These are phyloP conservation scores for Valencia hispanica DNA, from an alignment of 2,797 vertebrate species.

Conservation along the genomic window DNA sequence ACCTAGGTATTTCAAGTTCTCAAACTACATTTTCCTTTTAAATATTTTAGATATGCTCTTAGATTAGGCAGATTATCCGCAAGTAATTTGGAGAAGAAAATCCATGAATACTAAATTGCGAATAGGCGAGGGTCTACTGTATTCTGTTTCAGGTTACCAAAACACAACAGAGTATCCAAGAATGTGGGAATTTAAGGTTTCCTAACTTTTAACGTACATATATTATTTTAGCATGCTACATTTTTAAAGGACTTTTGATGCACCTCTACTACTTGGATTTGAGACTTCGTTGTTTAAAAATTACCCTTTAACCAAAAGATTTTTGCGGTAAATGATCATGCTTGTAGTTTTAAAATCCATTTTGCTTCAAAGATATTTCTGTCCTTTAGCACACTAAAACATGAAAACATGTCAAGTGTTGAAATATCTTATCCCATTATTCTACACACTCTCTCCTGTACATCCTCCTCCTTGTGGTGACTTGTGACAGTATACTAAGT, in stretches of 20 bases:
- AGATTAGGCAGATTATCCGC: too few species aligned
- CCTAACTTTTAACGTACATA: neutral
- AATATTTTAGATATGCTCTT: too few species aligned
- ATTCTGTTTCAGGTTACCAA: too few species aligned
- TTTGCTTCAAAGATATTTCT: neutral
- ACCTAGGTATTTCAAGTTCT: too few species aligned
- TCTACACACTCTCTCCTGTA: neutral
- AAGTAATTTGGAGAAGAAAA: too few species aligned
- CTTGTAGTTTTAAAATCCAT: neutral
- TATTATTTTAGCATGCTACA: neutral
- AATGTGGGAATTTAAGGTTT: neutral
- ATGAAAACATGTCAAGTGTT: neutral
- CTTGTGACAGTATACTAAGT: conserved; percentile 4
- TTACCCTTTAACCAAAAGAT: neutral
- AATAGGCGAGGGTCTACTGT: too few species aligned
- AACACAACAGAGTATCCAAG: neutral
- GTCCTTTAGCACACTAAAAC: neutral
- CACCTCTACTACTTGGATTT: neutral
- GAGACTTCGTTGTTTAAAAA: neutral
- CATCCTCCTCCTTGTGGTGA: neutral
- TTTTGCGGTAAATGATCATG: neutral
- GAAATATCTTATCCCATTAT: neutral
- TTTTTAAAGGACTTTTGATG: neutral
- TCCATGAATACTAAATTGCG: too few species aligned
- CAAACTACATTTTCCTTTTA: too few species aligned